Evolutionary conservation across 2,113 vertebrate species (phyloP), one percentile per base, ranked within the genome.

Genomic region (Alectura lathami): DNA sequence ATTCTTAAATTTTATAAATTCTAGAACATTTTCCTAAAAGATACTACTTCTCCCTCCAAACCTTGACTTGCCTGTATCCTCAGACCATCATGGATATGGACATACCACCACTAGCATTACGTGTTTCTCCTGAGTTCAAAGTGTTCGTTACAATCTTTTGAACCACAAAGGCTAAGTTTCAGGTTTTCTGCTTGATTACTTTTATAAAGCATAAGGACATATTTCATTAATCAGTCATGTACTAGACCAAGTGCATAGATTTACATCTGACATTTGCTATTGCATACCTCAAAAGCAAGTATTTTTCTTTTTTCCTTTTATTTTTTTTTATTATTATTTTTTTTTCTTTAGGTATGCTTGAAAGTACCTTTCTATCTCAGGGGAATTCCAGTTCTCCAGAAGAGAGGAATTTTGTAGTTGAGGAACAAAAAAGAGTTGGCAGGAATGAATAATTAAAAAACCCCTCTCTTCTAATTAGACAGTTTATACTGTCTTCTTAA

Each of bases 211-310:
- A 76, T 70, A 95, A 96, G 80, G 38, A 67, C 82, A 60, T 60
- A 59, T 94, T 97, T 97, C 85, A 96, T 97, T 96, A 95, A 96
- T 97, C 95, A 82, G 93, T 96, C 96, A 92, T 4, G 43, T 80
- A 93, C 24, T 60, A 94, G 85, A 88, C 64, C 88, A 79, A 89
- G 90, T 80, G 51, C 17, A 57, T 83, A 94, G 70, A 95, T 89
- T 97, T 95, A 82, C 83, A 96, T 94, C 96, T 97, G 90, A 67
- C 23, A 83, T 94, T 96, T 94, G 72, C 63, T 96, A 69, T 59
- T 75, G 8, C 67, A 57, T 76, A 76, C 87, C 95, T 96, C 68
- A 94, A 94, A 96, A 94, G 50, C 13, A 85, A 83, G 20, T 7
- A 21, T 9, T 34, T 47, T 66, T 62, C 38, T 62, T 22, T 75